Evolutionary conservation across 2,797 vertebrate genomes (phyloP).

Genomic region (Ctenopoma multispine): DNA sequence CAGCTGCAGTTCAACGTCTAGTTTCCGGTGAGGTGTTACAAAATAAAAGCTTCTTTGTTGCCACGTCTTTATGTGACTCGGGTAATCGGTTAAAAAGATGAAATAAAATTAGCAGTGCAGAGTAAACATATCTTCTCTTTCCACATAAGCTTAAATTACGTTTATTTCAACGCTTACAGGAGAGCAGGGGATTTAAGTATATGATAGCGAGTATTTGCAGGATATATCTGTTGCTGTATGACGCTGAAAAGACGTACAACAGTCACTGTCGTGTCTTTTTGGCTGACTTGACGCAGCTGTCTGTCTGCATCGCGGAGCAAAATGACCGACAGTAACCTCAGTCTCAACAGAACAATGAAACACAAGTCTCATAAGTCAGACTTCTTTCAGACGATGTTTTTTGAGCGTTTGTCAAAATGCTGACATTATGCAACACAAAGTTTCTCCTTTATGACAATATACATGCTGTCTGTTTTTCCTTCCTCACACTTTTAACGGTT

Average conservation of each 20-base stretch:
- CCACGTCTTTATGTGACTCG: fast-evolving
- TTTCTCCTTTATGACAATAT: fast-evolving
- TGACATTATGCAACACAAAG: not conserved
- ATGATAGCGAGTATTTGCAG: fast-evolving
- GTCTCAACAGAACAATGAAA: constrained; percentile 73
- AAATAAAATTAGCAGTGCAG: fast-evolving
- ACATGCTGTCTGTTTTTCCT: not conserved
- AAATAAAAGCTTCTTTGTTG: constrained; percentile 51
- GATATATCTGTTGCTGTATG: not conserved
- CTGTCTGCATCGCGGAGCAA: constrained; percentile 45
- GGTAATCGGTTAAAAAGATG: fast-evolving
- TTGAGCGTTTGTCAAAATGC: not conserved
- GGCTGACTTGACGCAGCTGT: constrained; percentile 30
- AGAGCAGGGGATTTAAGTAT: fast-evolving
- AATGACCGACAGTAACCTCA: constrained; percentile 85
- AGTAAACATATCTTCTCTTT: fast-evolving
- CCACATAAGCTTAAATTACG: fast-evolving
- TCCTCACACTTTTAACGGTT: not conserved
- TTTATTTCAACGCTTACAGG: fast-evolving
- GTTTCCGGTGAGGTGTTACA: constrained; percentile 15
- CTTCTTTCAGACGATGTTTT: not conserved
- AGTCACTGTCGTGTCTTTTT: not conserved
- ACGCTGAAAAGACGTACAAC: constrained; percentile 25
- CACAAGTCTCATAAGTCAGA: constrained; percentile 15
- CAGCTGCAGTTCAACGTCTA: fast-evolving